These are phyloP conservation scores for Gandaritis pyraliata DNA, from an alignment of 2,888 invertebrate genomes.

Conservation along the genomic window DNA sequence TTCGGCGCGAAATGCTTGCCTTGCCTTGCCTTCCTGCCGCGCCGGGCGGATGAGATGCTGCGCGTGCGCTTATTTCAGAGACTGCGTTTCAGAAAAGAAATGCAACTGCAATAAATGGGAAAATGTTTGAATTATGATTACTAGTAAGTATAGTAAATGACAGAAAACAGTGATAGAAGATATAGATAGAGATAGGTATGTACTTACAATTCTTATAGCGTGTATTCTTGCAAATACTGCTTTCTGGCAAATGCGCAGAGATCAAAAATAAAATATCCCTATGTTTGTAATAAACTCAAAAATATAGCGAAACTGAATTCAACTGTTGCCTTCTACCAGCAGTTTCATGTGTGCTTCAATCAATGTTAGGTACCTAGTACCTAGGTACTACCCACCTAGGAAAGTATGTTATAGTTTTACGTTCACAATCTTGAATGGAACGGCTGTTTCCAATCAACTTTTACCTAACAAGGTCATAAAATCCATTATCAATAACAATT, in stretches of 20 bases:
- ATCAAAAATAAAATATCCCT: too few species aligned
- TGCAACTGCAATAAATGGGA: neutral
- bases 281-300: too few species aligned
- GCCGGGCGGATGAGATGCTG: slow-evolving; percentile 47
- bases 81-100: slow-evolving; percentile 4
- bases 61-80: slow-evolving; percentile 43
- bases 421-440: slow-evolving; percentile 19
- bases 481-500: slow-evolving; percentile 15
- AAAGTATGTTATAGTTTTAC: neutral
- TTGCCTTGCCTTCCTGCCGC: neutral
- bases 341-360: neutral
- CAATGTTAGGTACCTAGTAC: slow-evolving; percentile 10
- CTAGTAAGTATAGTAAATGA: too few species aligned
- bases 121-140: slow-evolving; percentile 4
- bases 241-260: too few species aligned
- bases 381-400: slow-evolving; percentile 3
- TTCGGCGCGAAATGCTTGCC: slow-evolving; percentile 68
- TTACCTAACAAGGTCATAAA: slow-evolving; percentile 23
- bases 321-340: neutral
- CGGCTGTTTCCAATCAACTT: slow-evolving; percentile 20
- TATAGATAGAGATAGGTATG: too few species aligned
- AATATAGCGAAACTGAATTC: too few species aligned
- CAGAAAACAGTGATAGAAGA: too few species aligned
- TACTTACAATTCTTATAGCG: too few species aligned
- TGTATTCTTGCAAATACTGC: too few species aligned